Percentiles rank a stretch among this genome's conserved stretches.
Evolutionary conservation across 1,140 invertebrate species (phyloP).

Genomic region (Leptinotarsa lineolata): DNA sequence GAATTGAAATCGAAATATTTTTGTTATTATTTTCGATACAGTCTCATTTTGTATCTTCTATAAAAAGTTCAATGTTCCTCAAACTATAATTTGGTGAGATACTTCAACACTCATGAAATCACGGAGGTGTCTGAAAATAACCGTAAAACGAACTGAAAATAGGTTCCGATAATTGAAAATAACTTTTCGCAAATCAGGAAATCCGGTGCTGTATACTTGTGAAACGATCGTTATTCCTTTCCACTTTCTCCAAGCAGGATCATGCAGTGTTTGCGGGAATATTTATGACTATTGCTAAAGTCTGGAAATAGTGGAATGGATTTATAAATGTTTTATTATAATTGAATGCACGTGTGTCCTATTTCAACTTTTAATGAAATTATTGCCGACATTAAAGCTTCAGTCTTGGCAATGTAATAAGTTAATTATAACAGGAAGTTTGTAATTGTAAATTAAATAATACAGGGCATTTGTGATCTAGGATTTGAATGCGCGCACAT

Average conservation of each 20-base stretch:
- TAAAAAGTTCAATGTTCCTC: too few species aligned
- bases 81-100: too few species aligned
- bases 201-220: background rate
- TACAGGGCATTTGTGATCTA: slow-evolving; percentile 51
- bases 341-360: slow-evolving; percentile 51
- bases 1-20: too few species aligned
- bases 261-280: slow-evolving; percentile 36
- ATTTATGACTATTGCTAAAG: slow-evolving; percentile 40
- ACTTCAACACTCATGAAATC: too few species aligned
- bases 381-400: slow-evolving; percentile 50
- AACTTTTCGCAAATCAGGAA: too few species aligned
- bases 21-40: too few species aligned
- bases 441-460: slow-evolving; percentile 54
- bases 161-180: too few species aligned
- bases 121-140: too few species aligned
- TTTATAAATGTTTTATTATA: slow-evolving; percentile 53
- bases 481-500: slow-evolving; percentile 30
- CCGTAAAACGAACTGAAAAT: too few species aligned
- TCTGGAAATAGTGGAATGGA: slow-evolving; percentile 44
- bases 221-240: slow-evolving; percentile 15
- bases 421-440: slow-evolving; percentile 51
- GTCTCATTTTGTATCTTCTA: too few species aligned
- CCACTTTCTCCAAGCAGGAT: slow-evolving; percentile 25
- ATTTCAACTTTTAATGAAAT: slow-evolving; percentile 53
- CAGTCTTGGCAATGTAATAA: slow-evolving; percentile 51